Evolutionary conservation across 2,113 vertebrate genomes (phyloP).

Genomic region (Trichechus manatus): DNA sequence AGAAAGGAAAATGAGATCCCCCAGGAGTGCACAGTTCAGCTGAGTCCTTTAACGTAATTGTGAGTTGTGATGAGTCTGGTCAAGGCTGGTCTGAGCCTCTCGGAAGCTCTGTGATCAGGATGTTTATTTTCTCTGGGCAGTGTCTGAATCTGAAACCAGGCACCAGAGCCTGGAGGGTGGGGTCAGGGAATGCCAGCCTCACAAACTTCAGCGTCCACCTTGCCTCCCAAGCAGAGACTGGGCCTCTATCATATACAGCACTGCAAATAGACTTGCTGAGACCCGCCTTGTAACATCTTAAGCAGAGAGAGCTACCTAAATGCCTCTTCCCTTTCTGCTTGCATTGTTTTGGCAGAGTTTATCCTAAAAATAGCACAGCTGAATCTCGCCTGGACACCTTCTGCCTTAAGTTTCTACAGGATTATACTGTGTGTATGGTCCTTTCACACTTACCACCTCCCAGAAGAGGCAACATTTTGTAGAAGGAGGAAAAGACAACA

Average conservation of each 20-base stretch:
- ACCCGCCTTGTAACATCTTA: neutral
- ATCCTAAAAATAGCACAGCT: constrained; percentile 56
- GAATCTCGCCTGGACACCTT: constrained; percentile 7
- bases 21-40: neutral
- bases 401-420: neutral
- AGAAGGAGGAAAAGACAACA: neutral
- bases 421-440: neutral
- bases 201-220: neutral
- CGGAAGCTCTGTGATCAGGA: neutral
- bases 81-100: neutral
- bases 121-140: neutral
- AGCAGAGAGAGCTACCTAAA: neutral
- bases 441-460: neutral
- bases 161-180: neutral
- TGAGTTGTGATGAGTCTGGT: neutral
- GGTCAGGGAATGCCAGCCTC: neutral
- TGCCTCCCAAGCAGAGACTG: neutral
- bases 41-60: neutral
- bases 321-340: neutral
- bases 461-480: neutral
- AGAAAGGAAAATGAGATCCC: neutral
- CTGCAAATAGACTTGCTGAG: neutral
- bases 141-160: neutral
- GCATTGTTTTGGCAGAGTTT: constrained; percentile 46
- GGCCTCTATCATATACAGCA: neutral